Percentiles rank a stretch among this genome's conserved stretches.
Conservation (phyloP, 2,888 invertebrate genomes). For the Arctia plantaginis region DNA sequence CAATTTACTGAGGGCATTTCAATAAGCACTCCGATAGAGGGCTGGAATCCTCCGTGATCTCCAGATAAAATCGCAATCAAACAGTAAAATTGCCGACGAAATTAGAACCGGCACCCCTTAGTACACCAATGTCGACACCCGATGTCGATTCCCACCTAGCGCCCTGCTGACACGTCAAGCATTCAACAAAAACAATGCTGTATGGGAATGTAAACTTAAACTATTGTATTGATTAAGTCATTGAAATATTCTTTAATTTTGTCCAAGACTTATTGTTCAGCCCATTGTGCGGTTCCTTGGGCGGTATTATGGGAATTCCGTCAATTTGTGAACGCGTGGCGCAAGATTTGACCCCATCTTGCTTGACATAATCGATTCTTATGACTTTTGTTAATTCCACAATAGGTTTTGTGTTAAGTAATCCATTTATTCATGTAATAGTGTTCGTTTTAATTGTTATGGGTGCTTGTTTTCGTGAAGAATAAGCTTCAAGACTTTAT, state of each 20-base stretch:
- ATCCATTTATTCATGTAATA: slow-evolving; percentile 74
- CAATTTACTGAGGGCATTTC: slow-evolving; percentile 46
- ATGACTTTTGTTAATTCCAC: slow-evolving; percentile 64
- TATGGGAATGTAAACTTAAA: slow-evolving; percentile 80
- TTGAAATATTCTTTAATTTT: slow-evolving; percentile 78
- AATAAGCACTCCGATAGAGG: slow-evolving; percentile 59
- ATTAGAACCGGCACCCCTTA: slow-evolving; percentile 68
- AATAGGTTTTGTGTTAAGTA: slow-evolving; percentile 77
- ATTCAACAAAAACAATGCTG: slow-evolving; percentile 79
- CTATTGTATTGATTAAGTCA: slow-evolving; percentile 85
- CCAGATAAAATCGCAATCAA: slow-evolving; percentile 85
- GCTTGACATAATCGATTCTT: slow-evolving; percentile 69
- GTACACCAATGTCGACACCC: slow-evolving; percentile 62
- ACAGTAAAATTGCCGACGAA: slow-evolving; percentile 73
- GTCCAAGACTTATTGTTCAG: slow-evolving; percentile 66
- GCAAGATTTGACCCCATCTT: slow-evolving; percentile 67
- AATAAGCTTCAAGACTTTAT: slow-evolving; percentile 29
- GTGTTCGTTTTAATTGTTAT: slow-evolving; percentile 75
- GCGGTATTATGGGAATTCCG: slow-evolving; percentile 82
- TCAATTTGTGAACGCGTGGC: slow-evolving; percentile 83
- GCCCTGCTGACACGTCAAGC: slow-evolving; percentile 68
- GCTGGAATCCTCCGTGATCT: slow-evolving; percentile 76
- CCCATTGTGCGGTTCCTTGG: slow-evolving; percentile 74
- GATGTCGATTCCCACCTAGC: slow-evolving; percentile 79
- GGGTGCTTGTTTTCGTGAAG: slow-evolving; percentile 58